Percentiles rank a stretch among this genome's conserved stretches.
phyloP scores from a whole-genome alignment of 2,113 vertebrate species.

The Megaceryle torquata region DNA sequence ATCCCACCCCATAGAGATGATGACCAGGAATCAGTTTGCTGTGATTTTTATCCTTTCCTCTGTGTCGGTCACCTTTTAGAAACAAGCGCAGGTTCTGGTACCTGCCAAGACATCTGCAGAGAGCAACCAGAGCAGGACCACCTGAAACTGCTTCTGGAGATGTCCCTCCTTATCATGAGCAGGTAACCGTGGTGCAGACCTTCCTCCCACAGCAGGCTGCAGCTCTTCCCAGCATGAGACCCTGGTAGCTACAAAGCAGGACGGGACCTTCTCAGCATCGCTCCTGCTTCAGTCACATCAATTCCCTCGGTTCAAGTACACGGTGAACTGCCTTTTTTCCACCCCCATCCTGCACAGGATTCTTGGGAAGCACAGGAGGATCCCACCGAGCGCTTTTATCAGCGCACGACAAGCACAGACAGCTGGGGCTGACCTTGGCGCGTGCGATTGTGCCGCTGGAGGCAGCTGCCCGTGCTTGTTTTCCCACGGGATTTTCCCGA shows the following conservation, averaged over 20 bases:
- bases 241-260: background rate
- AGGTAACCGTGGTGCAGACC: background rate
- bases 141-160: background rate
- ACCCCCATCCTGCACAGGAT: too few relatives aligned
- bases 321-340: background rate
- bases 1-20: fast-evolving
- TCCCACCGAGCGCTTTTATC: background rate
- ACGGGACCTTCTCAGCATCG: background rate
- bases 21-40: background rate
- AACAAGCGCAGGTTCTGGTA: background rate
- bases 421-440: background rate
- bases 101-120: too few relatives aligned
- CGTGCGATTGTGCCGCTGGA: background rate
- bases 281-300: fast-evolving
- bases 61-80: background rate
- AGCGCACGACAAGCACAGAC: background rate
- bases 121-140: background rate
- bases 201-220: background rate
- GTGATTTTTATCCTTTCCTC: background rate
- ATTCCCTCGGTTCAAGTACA: background rate
- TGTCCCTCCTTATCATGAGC: background rate
- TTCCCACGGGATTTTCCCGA: background rate
- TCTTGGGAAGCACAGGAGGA: background rate
- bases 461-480: background rate
- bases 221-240: background rate